phyloP scores from a whole-genome alignment of 2,888 invertebrate genomes.

The Drosophila recens region DNA sequence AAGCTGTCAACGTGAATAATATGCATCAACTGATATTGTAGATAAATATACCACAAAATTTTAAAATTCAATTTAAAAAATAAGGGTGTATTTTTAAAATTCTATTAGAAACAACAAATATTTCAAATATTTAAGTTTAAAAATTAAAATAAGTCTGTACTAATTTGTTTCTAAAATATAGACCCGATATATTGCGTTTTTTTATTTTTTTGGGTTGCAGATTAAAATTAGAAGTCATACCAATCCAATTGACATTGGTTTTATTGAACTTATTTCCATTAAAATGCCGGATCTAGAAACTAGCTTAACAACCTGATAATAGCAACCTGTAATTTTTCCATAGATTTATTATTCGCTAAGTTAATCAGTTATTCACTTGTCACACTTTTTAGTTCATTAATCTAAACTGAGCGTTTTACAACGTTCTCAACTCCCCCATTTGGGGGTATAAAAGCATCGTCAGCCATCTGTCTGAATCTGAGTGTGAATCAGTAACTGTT shows the following conservation, averaged over 20 bases:
- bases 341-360: background rate
- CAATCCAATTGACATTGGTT: no score
- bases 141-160: no score
- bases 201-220: no score
- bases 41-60: no score
- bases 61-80: background rate
- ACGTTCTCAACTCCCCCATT: no score
- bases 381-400: background rate
- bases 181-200: no score
- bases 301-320: background rate
- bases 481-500: constrained; percentile 30
- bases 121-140: no score
- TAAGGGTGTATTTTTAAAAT: constrained; percentile 3
- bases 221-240: no score
- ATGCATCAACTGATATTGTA: background rate
- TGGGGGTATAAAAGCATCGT: background rate
- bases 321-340: background rate
- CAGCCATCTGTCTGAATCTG: constrained; percentile 6
- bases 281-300: no score
- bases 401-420: no score
- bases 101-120: background rate
- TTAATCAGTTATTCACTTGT: background rate
- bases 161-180: no score
- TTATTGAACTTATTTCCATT: no score
- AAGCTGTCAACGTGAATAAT: constrained; percentile 51